Evolutionary conservation across 2,113 vertebrate genomes (phyloP).

Genomic region (Zosterops japonicus): DNA sequence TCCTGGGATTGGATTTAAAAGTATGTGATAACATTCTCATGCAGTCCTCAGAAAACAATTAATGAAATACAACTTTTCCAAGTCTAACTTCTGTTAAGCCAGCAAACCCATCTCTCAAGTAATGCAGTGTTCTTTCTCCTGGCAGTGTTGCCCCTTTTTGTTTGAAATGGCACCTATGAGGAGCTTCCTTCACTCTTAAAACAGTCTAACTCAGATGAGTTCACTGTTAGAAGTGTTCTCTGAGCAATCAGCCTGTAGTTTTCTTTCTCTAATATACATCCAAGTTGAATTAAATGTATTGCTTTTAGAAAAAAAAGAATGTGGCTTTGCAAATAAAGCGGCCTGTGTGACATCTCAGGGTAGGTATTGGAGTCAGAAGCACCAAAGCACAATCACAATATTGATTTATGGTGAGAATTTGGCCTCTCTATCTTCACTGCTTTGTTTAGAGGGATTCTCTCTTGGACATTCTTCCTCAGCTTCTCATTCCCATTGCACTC

Average conservation of each 20-base stretch:
- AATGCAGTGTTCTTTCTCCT: not conserved
- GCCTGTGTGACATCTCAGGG: not conserved
- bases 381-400: not conserved
- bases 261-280: not conserved
- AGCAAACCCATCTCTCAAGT: not conserved
- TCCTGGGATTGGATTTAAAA: not conserved
- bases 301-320: not conserved
- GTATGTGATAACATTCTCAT: not conserved
- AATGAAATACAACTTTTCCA: not conserved
- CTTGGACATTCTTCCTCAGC: not conserved
- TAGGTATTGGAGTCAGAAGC: not conserved
- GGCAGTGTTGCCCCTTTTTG: not conserved
- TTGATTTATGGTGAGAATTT: not conserved
- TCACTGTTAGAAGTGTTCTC: not conserved
- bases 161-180: not conserved
- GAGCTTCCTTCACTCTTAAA: not conserved
- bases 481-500: not conserved
- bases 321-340: not conserved
- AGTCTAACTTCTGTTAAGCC: not conserved
- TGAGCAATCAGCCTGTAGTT: not conserved
- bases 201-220: not conserved
- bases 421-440: not conserved
- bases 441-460: not conserved
- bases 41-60: not conserved
- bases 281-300: not conserved